Conservation (phyloP, 2,888 invertebrate genomes). For the Boloria selene region DNA sequence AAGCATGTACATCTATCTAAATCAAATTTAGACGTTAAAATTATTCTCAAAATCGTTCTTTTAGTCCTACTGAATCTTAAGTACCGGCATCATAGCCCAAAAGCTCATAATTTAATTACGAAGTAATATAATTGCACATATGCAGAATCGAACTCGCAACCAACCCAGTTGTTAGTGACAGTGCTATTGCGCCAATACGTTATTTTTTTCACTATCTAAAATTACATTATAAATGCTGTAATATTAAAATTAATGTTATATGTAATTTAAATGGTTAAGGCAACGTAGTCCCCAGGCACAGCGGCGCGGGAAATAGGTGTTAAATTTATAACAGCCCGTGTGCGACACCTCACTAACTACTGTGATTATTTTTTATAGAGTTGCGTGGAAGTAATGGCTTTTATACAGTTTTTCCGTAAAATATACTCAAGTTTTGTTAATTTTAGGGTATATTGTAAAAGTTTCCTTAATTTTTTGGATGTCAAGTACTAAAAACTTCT, state of each 20-base stretch:
- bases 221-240: constrained; percentile 13
- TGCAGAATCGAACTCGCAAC: no score
- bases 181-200: background rate
- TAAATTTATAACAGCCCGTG: constrained; percentile 11
- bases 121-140: no score
- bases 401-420: background rate
- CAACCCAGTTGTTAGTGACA: no score
- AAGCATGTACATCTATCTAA: no score
- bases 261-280: constrained; percentile 12
- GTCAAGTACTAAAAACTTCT: background rate
- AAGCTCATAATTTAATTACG: no score
- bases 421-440: background rate
- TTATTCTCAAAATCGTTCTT: no score
- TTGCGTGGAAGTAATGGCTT: constrained; percentile 16
- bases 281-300: constrained; percentile 5
- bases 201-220: background rate
- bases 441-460: background rate
- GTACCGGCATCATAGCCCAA: no score
- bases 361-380: constrained; percentile 27
- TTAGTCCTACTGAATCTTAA: no score
- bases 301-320: constrained; percentile 13
- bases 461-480: background rate
- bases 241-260: constrained; percentile 13
- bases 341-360: constrained; percentile 37
- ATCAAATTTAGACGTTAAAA: no score